These are phyloP conservation scores for Etheostoma perlongum DNA, from an alignment of 2,797 vertebrate genomes.

Conservation along the genomic window DNA sequence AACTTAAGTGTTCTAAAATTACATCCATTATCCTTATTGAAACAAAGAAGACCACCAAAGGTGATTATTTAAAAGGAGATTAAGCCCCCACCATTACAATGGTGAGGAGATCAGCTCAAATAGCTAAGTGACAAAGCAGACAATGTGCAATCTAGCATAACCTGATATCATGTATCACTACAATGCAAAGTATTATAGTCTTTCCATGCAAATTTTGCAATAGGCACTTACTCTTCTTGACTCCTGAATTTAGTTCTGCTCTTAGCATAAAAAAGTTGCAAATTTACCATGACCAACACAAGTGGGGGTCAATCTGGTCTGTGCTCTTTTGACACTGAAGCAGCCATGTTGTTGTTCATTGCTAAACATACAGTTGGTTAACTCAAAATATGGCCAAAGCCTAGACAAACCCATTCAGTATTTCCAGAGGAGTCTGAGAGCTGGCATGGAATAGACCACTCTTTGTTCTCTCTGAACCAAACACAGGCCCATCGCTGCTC, in stretches of 20 bases:
- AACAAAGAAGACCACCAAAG: conserved; percentile 25
- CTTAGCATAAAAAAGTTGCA: conserved; percentile 6
- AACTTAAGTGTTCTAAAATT: conserved; percentile 17
- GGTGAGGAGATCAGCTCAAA: conserved; percentile 7
- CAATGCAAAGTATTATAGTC: not conserved
- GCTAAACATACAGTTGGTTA: conserved; percentile 69
- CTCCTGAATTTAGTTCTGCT: conserved; percentile 6
- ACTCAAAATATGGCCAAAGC: conserved; percentile 74
- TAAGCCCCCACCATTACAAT: conserved; percentile 19
- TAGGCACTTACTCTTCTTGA: not conserved
- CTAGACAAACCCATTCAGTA: conserved; percentile 75
- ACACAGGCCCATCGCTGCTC: conserved; percentile 74
- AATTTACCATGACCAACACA: conserved; percentile 21
- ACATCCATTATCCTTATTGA: conserved; percentile 54
- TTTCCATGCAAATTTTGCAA: not conserved
- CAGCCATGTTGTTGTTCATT: conserved; percentile 66
- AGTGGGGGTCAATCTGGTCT: conserved; percentile 51
- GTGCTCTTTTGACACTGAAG: conserved; percentile 56
- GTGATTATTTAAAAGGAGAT: conserved; percentile 36
- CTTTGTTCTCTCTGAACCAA: conserved; percentile 77
- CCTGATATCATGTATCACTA: not conserved
- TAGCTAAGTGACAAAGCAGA: conserved; percentile 13
- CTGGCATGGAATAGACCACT: conserved; percentile 70
- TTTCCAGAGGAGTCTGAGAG: conserved; percentile 77
- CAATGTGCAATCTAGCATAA: conserved; percentile 12